Conservation (phyloP, 2,113 vertebrate genomes). For the Lepus timidus region DNA sequence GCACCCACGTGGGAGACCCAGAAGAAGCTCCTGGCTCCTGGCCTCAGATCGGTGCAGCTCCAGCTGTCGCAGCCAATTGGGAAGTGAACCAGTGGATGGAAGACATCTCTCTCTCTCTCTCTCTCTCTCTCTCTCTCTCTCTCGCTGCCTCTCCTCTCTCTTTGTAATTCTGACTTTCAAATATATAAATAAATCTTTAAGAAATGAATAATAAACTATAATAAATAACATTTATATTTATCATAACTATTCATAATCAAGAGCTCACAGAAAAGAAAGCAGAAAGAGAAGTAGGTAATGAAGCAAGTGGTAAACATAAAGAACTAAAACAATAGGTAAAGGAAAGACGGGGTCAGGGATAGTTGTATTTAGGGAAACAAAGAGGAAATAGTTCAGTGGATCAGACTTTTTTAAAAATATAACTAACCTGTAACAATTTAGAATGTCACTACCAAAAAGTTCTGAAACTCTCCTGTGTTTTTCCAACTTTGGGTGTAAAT, state of each 20-base stretch:
- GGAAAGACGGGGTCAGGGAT: neutral
- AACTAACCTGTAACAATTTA: neutral
- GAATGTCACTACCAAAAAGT: neutral
- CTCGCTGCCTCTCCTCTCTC: no score
- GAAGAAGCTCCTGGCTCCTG: no score
- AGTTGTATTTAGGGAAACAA: neutral
- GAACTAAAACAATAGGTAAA: neutral
- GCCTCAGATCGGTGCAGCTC: no score
- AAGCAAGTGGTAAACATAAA: neutral
- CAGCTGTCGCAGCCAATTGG: no score
- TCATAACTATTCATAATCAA: neutral
- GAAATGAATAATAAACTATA: neutral
- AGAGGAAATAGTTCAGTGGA: neutral
- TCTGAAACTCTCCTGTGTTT: neutral
- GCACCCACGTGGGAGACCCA: no score
- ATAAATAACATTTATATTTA: conserved; percentile 8
- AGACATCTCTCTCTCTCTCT: no score
- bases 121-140: no score
- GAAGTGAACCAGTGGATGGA: no score
- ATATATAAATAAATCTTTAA: no score
- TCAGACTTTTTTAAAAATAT: neutral
- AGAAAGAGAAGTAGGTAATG: neutral
- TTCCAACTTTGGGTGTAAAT: neutral
- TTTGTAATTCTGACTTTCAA: no score
- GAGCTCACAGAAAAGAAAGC: neutral